Percentiles rank a stretch among this genome's conserved stretches.
phyloP scores from a whole-genome alignment of 2,888 invertebrate genomes.

The Leptinotarsa juncta region DNA sequence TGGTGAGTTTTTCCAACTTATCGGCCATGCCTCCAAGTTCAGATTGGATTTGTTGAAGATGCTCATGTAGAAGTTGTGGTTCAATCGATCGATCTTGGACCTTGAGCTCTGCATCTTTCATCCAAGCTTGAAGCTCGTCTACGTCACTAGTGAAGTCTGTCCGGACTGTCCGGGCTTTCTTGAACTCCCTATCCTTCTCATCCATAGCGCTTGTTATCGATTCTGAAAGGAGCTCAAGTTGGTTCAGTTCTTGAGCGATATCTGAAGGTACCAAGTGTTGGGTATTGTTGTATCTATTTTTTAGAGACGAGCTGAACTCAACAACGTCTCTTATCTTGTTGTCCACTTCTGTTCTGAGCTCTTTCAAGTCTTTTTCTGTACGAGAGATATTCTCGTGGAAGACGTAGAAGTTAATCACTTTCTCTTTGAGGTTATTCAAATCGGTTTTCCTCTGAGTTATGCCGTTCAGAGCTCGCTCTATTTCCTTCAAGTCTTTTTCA shows the following conservation, averaged over 20 bases:
- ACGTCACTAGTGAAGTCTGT: slow-evolving; percentile 84
- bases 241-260: slow-evolving; percentile 82
- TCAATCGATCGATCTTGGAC: slow-evolving; percentile 81
- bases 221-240: slow-evolving; percentile 85
- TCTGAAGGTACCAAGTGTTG: slow-evolving; percentile 79
- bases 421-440: slow-evolving; percentile 75
- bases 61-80: slow-evolving; percentile 82
- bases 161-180: slow-evolving; percentile 84
- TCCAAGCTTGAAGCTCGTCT: slow-evolving; percentile 85
- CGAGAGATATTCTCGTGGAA: slow-evolving; percentile 79
- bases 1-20: slow-evolving; percentile 80
- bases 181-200: slow-evolving; percentile 87
- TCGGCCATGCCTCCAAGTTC: slow-evolving; percentile 80
- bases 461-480: slow-evolving; percentile 78
- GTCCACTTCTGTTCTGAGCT: slow-evolving; percentile 71
- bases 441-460: slow-evolving; percentile 77
- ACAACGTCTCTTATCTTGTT: slow-evolving; percentile 71
- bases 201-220: slow-evolving; percentile 84
- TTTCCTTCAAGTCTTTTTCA: slow-evolving; percentile 79
- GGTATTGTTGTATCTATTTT: slow-evolving; percentile 73
- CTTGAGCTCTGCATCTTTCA: slow-evolving; percentile 84
- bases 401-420: slow-evolving; percentile 79
- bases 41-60: slow-evolving; percentile 80
- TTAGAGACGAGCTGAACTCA: slow-evolving; percentile 71
- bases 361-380: slow-evolving; percentile 72